Base-by-base conservation (phyloP, 1,140 invertebrate genomes). In the Dendrolimus kikuchii region DNA sequence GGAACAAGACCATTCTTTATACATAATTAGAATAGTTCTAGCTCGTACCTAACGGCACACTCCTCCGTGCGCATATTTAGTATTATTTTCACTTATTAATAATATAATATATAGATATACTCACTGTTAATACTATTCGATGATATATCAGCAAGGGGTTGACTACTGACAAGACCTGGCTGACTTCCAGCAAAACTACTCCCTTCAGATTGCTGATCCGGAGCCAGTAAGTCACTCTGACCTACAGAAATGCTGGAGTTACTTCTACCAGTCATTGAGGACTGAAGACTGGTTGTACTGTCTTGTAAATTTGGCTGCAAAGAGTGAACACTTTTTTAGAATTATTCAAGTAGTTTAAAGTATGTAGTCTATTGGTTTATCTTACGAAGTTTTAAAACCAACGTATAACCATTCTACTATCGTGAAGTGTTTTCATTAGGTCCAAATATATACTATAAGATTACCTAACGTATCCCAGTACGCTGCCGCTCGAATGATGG, bases 61-160 rank as follows among this genome's bases (percentile, higher is more conserved):
- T 23, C 23, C 1, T 23, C 23, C 23, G 23, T 23, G 23, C 23
- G 23, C 23, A 23, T 23, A 23, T 23, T 23, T 2, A 23, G 23
- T 23, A 23, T 23, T 23, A 23, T 23, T 23, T 23, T 23, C 3
- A 23, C 23, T 23, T 23, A 23, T 46, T 5, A 46, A n/a, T n/a
- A n/a, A n/a, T n/a, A n/a, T n/a, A n/a, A 4, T n/a, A 46, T 5
- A 46, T 5, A 10, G 7, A 7, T 9, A 23, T 23, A 66, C 77
- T 70, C 59, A 82, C 77, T 73, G 38, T 74, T 55, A 23, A 70
- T 60, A 44, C 79, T 82, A 41, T 53, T 68, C 1, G 69, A 71
- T 8, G 71, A 57, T 10, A 51, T 58, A 36, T 68, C 66, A 46
- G 57, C 63, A 23, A 70, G 57, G 7, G 64, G 60, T 7, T 64